phyloP scores from a whole-genome alignment of 2,888 invertebrate genomes.

The Epinotia bilunana region DNA sequence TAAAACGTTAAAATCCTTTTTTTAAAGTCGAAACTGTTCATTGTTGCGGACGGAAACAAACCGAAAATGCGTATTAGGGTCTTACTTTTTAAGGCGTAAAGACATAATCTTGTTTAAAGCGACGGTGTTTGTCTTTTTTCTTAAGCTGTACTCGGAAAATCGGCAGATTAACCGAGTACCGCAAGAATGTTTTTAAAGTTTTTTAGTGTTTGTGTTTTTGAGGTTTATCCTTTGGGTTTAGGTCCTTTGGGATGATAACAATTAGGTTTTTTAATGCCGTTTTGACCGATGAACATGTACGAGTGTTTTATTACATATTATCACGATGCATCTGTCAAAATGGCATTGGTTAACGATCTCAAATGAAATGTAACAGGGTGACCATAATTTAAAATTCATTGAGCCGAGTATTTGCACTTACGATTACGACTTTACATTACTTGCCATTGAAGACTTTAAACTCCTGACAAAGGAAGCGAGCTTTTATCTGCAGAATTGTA shows the following conservation, averaged over 20 bases:
- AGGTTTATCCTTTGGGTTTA: no score
- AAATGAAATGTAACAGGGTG: constrained; percentile 8
- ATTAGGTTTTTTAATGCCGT: constrained; percentile 17
- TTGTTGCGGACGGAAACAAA: constrained; percentile 57
- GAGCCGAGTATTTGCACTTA: neutral
- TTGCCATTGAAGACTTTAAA: no score
- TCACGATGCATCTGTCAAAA: neutral
- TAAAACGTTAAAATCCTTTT: constrained; percentile 65
- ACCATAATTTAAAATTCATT: neutral
- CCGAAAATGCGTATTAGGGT: constrained; percentile 51
- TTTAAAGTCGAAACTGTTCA: constrained; percentile 61
- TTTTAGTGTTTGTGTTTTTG: constrained; percentile 30
- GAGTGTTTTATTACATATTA: neutral
- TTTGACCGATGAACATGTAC: constrained; percentile 1
- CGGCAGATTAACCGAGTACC: constrained; percentile 28
- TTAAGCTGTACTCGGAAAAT: constrained; percentile 38
- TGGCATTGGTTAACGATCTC: neutral
- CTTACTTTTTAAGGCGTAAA: constrained; percentile 45
- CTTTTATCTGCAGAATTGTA: no score
- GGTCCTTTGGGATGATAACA: constrained; percentile 32
- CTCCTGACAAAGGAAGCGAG: no score
- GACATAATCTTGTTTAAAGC: constrained; percentile 49
- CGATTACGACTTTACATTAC: neutral
- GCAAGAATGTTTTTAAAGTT: constrained; percentile 19
- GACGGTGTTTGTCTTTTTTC: constrained; percentile 59